Evolutionary conservation across 2,113 vertebrate species (phyloP).

Genomic region (Heterotis niloticus): DNA sequence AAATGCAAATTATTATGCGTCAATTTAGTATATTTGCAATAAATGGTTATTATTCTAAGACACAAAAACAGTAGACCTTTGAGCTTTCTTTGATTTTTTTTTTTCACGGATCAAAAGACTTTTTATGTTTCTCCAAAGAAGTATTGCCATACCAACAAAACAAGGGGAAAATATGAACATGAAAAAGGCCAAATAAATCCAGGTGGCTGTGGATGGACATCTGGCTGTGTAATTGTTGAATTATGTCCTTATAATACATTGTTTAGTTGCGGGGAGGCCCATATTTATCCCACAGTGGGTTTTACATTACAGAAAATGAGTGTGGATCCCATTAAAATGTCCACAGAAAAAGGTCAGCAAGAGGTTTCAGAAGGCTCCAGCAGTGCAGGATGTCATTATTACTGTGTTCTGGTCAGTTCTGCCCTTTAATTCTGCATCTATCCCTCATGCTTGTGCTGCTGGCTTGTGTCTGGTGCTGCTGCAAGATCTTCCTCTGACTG

Average conservation of each 20-base stretch:
- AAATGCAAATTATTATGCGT: too few species aligned
- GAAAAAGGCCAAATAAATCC: neutral
- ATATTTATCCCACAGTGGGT: neutral
- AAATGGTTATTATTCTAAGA: too few species aligned
- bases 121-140: neutral
- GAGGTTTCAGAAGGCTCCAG: too few species aligned
- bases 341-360: neutral
- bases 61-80: neutral
- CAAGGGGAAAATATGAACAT: neutral
- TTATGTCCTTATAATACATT: neutral
- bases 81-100: neutral
- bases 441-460: too few species aligned
- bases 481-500: too few species aligned
- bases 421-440: neutral
- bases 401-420: neutral
- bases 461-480: too few species aligned
- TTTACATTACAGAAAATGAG: neutral
- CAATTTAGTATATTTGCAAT: too few species aligned
- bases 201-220: too few species aligned
- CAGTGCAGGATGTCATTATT: neutral
- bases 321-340: neutral
- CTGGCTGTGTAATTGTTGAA: neutral
- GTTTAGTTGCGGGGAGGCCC: neutral
- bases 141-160: conserved; percentile 5
- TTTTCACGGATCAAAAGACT: neutral